These are phyloP conservation scores for Drosophila sechellia DNA, from an alignment of 1,140 invertebrate genomes.

Conservation along the genomic window DNA sequence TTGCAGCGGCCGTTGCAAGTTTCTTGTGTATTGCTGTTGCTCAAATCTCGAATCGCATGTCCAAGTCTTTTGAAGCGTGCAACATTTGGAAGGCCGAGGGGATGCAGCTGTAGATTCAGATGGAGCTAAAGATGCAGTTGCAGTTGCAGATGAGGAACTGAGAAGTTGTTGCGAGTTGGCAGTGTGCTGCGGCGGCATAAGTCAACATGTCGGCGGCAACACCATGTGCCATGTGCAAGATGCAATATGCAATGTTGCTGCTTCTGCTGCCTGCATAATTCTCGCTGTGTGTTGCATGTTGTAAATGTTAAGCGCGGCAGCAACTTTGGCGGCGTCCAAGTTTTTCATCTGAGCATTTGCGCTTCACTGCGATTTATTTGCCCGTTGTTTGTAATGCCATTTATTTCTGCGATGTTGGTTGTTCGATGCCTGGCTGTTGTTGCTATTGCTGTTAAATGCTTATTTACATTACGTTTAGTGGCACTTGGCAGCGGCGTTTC, in stretches of 20 bases:
- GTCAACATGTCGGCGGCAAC: constrained; percentile 67
- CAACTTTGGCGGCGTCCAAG: constrained; percentile 40
- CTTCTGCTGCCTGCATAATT: constrained; percentile 67
- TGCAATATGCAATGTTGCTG: constrained; percentile 4
- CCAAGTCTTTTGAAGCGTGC: constrained; percentile 67
- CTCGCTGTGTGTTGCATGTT: constrained; percentile 58
- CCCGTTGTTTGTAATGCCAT: constrained; percentile 80
- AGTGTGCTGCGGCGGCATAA: constrained; percentile 57
- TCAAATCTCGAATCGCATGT: constrained; percentile 65
- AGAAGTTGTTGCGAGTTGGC: constrained; percentile 11
- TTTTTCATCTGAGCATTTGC: constrained; percentile 71
- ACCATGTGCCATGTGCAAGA: constrained; percentile 56
- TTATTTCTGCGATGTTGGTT: constrained; percentile 51
- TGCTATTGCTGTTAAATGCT: constrained; percentile 81
- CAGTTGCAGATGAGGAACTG: constrained; percentile 9
- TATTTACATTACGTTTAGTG: constrained; percentile 84
- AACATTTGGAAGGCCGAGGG: constrained; percentile 21
- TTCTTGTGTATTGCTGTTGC: constrained; percentile 2
- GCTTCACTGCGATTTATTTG: constrained; percentile 80
- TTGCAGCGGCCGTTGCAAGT: constrained; percentile 18
- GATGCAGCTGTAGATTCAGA: neutral
- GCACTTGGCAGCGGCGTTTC: constrained; percentile 60
- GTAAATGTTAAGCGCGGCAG: constrained; percentile 74
- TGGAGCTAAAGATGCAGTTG: constrained; percentile 8
- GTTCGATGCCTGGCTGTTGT: constrained; percentile 35